These are phyloP conservation scores for Trichonephila clavata DNA, from an alignment of 1,140 invertebrate species.

Conservation along the genomic window DNA sequence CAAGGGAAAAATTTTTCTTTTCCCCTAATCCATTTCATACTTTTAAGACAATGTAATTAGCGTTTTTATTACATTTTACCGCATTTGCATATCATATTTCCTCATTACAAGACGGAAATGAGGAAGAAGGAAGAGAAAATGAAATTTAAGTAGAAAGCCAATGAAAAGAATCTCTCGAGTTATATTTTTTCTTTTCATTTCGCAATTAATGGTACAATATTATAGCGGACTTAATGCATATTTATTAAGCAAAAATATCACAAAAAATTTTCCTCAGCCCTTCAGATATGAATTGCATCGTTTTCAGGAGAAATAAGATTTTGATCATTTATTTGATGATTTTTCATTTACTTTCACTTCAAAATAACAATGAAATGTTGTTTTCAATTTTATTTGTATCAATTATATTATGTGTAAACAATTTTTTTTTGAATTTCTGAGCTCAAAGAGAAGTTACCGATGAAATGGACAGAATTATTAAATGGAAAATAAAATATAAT, in stretches of 20 bases:
- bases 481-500: too few species aligned
- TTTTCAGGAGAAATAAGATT: neutral
- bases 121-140: neutral
- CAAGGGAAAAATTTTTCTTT: constrained; percentile 17
- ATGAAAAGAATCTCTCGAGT: neutral
- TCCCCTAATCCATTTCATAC: constrained; percentile 42
- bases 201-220: neutral
- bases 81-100: constrained; percentile 47
- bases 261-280: neutral
- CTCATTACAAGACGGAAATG: neutral
- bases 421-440: too few species aligned
- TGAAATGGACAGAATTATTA: too few species aligned
- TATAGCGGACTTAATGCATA: neutral
- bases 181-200: too few species aligned
- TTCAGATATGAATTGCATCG: neutral
- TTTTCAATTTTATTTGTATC: neutral
- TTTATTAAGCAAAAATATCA: neutral
- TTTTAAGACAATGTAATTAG: constrained; percentile 60
- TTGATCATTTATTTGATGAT: neutral
- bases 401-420: too few species aligned
- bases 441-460: too few species aligned
- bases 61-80: constrained; percentile 48
- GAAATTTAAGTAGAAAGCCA: neutral
- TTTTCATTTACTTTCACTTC: neutral
- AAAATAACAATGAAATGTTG: neutral